phyloP scores from a whole-genome alignment of 2,797 vertebrate species.

The Lutjanus argentimaculatus region DNA sequence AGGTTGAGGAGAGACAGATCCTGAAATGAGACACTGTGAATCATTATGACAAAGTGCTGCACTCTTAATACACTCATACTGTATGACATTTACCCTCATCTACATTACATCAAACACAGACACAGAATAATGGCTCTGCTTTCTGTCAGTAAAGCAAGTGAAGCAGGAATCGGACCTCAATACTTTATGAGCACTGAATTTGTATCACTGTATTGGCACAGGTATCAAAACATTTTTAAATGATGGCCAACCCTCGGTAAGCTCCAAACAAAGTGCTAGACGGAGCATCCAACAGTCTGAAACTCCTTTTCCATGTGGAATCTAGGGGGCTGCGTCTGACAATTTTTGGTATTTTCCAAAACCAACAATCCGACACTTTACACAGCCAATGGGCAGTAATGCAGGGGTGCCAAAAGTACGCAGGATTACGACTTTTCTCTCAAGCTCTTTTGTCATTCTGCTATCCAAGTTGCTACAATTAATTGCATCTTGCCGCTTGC shows the following conservation, averaged over 20 bases:
- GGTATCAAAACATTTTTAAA: neutral
- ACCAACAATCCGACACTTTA: neutral
- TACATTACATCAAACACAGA: conserved; percentile 5
- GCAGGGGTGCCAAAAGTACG: neutral
- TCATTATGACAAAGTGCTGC: conserved; percentile 25
- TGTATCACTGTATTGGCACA: neutral
- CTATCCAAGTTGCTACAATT: neutral
- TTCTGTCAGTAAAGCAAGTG: neutral
- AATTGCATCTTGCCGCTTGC: neutral
- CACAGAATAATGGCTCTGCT: neutral
- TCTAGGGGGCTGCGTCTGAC: neutral
- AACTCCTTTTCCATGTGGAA: neutral
- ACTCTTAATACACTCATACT: conserved; percentile 15
- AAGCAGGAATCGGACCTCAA: neutral
- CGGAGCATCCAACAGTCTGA: neutral
- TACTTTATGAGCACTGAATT: neutral
- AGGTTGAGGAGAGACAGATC: conserved; percentile 48
- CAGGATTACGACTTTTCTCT: neutral
- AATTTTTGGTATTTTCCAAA: conserved; percentile 8
- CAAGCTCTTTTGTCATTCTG: neutral
- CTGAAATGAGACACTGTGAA: conserved; percentile 9
- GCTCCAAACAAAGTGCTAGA: neutral
- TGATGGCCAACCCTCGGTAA: neutral
- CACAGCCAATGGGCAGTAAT: neutral
- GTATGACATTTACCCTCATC: conserved; percentile 2